A percentile compares a stretch with the other conserved stretches of the same genome.
These are phyloP conservation scores for Spodoptera littoralis DNA, from an alignment of 2,888 invertebrate genomes.

Conservation along the genomic window DNA sequence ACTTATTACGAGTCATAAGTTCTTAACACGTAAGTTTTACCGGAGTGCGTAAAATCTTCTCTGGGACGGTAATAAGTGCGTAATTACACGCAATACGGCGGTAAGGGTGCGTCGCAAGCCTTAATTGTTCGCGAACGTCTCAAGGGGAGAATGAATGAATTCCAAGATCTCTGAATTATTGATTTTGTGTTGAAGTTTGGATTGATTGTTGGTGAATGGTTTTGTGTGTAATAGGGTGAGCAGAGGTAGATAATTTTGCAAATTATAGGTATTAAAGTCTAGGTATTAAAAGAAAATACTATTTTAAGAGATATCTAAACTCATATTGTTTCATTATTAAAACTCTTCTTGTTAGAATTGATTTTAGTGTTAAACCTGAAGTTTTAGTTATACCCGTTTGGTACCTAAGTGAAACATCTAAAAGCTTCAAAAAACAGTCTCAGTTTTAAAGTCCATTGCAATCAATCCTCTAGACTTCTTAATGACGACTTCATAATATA, in stretches of 20 bases:
- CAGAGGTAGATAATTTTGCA: not conserved
- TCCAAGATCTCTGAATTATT: slow-evolving; percentile 75
- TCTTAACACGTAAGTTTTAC: slow-evolving; percentile 65
- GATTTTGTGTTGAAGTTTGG: slow-evolving; percentile 62
- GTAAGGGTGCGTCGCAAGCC: slow-evolving; percentile 59
- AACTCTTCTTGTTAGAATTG: too few relatives aligned
- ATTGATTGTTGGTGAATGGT: slow-evolving; percentile 58
- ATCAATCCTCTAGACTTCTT: too few relatives aligned
- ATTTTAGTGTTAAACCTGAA: too few relatives aligned
- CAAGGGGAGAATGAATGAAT: slow-evolving; percentile 64
- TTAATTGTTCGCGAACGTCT: slow-evolving; percentile 78
- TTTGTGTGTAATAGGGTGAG: slow-evolving; percentile 1
- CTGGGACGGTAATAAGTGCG: slow-evolving; percentile 68
- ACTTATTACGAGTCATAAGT: slow-evolving; percentile 68
- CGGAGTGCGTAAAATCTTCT: slow-evolving; percentile 84
- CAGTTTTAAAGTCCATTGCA: too few relatives aligned
- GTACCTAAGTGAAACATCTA: too few relatives aligned
- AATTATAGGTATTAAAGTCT: too few relatives aligned
- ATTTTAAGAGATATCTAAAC: too few relatives aligned
- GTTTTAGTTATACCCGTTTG: too few relatives aligned
- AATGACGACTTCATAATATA: too few relatives aligned
- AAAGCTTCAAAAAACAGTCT: too few relatives aligned
- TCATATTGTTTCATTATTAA: too few relatives aligned
- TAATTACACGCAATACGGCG: slow-evolving; percentile 79
- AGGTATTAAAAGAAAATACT: too few relatives aligned